A percentile compares a stretch with the other conserved stretches of the same genome.
Evolutionary conservation across 2,888 invertebrate species (phyloP).

Genomic region (Nasonia oneida): DNA sequence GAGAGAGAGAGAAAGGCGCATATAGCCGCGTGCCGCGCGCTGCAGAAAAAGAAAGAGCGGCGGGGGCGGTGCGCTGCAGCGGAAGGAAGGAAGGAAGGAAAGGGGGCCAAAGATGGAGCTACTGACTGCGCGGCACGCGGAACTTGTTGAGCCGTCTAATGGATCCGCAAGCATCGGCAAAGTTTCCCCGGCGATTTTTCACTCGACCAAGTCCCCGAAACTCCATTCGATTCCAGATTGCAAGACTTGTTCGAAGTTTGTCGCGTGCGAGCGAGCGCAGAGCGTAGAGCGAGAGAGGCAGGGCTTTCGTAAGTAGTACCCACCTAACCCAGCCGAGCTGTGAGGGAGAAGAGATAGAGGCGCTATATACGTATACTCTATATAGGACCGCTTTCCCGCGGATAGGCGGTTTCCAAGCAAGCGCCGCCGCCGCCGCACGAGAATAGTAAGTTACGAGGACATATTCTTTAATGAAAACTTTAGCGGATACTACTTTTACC

Average conservation of each 20-base stretch:
- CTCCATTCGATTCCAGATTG: constrained; percentile 76
- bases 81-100: constrained; percentile 20
- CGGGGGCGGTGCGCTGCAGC: neutral
- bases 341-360: neutral
- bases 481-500: constrained; percentile 58
- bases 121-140: constrained; percentile 19
- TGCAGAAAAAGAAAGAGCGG: constrained; percentile 7
- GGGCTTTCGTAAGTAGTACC: constrained; percentile 42
- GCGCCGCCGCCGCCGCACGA: neutral
- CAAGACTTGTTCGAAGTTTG: constrained; percentile 75
- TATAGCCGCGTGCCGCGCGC: neutral
- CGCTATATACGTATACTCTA: no score
- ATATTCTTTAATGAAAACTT: constrained; percentile 65
- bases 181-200: constrained; percentile 76
- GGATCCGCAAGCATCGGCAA: constrained; percentile 71
- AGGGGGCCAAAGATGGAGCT: constrained; percentile 29
- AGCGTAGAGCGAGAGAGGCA: neutral
- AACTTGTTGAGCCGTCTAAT: constrained; percentile 77
- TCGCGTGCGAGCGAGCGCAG: constrained; percentile 60
- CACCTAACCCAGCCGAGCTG: neutral
- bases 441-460: constrained; percentile 59
- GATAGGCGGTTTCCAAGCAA: constrained; percentile 45
- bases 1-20: constrained; percentile 12
- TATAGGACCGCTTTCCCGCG: constrained; percentile 28
- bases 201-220: constrained; percentile 74